phyloP scores from a whole-genome alignment of 2,888 invertebrate genomes.

The Oxytorus armatus region DNA sequence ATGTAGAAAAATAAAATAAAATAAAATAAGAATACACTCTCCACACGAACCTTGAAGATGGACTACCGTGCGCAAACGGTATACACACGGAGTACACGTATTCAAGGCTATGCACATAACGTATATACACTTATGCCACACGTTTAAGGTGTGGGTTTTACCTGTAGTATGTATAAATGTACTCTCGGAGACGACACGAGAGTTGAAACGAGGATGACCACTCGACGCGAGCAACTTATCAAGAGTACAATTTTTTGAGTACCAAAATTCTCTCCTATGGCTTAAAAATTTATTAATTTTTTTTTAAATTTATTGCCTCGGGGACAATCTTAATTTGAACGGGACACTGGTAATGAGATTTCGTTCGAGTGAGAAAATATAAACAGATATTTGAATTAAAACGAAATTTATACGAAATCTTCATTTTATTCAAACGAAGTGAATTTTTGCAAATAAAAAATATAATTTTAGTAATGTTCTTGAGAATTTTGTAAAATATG shows the following conservation, averaged over 20 bases:
- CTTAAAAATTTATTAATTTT: neutral
- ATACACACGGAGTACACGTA: slow-evolving; percentile 32
- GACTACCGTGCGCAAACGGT: slow-evolving; percentile 56
- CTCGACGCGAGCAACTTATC: slow-evolving; percentile 23
- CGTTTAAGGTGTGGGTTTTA: slow-evolving; percentile 17
- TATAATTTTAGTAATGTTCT: too few species aligned
- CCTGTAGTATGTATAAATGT: slow-evolving; percentile 19
- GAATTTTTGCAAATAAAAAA: too few species aligned
- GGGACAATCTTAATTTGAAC: too few species aligned
- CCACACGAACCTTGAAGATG: slow-evolving; percentile 55
- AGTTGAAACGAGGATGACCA: slow-evolving; percentile 48
- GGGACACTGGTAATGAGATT: too few species aligned
- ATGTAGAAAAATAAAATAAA: slow-evolving; percentile 33
- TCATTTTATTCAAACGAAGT: too few species aligned
- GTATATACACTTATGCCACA: neutral
- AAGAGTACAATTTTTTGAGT: neutral
- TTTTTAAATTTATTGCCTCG: neutral
- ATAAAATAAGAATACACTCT: slow-evolving; percentile 39
- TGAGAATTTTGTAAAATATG: too few species aligned
- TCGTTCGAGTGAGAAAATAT: too few species aligned
- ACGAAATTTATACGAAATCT: too few species aligned
- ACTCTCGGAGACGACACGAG: slow-evolving; percentile 25
- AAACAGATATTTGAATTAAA: too few species aligned
- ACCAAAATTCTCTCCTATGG: neutral
- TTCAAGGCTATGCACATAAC: neutral